A percentile compares a stretch with the other conserved stretches of the same genome.
These are phyloP conservation scores for Drosophila navojoa DNA, from an alignment of 1,140 invertebrate species.

Conservation along the genomic window DNA sequence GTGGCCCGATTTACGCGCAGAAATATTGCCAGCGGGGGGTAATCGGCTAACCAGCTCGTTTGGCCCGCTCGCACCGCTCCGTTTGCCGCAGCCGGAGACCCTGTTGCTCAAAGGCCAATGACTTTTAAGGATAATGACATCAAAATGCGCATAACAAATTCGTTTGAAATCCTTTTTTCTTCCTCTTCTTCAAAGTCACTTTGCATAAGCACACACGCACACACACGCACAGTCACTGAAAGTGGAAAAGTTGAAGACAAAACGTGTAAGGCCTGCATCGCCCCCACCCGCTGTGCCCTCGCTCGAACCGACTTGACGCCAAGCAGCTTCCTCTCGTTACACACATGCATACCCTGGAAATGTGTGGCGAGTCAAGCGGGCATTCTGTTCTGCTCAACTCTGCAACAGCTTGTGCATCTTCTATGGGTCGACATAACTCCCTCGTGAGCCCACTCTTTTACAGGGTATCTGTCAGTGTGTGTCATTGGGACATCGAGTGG, in stretches of 20 bases:
- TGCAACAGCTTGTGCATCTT: too few species aligned
- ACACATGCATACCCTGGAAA: too few species aligned
- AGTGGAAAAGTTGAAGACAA: constrained; percentile 34
- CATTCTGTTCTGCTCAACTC: too few species aligned
- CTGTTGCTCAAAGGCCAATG: constrained; percentile 48
- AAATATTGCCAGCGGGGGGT: background rate
- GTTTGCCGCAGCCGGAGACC: background rate
- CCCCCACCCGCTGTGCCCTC: too few species aligned
- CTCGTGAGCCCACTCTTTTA: background rate
- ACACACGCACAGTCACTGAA: constrained; percentile 14
- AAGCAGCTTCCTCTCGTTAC: too few species aligned
- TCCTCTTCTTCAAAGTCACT: constrained; percentile 52
- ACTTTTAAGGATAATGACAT: constrained; percentile 72
- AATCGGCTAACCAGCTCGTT: constrained; percentile 2
- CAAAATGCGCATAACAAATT: constrained; percentile 74
- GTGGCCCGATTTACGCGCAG: constrained; percentile 7
- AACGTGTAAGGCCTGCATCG: constrained; percentile 23
- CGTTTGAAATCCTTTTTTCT: constrained; percentile 72
- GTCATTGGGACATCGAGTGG: background rate
- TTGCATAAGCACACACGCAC: constrained; percentile 51
- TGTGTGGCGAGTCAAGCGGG: too few species aligned
- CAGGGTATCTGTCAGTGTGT: background rate
- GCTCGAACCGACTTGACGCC: too few species aligned
- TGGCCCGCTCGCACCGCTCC: too few species aligned
- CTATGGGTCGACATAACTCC: too few species aligned